Conservation (phyloP, 2,797 vertebrate genomes). For the Enteromius thamalakanensis region DNA sequence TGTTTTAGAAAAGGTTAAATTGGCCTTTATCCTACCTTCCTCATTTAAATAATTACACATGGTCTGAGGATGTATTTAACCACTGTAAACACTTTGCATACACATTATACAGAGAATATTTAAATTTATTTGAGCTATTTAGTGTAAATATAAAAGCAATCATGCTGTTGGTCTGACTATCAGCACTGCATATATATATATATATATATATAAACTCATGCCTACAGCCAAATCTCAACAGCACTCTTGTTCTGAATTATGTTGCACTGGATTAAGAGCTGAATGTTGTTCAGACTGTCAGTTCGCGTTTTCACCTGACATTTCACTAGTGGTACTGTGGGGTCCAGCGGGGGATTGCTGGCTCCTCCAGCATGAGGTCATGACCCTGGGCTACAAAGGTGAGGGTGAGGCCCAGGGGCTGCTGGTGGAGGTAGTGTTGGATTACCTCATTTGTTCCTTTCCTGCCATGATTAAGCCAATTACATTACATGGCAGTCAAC, state of each 20-base stretch:
- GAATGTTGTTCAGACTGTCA: slow-evolving; percentile 4
- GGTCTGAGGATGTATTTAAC: background rate
- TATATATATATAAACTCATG: background rate
- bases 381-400: slow-evolving; percentile 52
- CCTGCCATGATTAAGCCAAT: slow-evolving; percentile 57
- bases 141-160: background rate
- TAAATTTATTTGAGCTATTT: background rate
- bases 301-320: slow-evolving; percentile 40
- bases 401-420: slow-evolving; percentile 48
- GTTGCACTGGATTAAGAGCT: background rate
- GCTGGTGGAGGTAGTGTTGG: slow-evolving; percentile 51
- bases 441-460: slow-evolving; percentile 61
- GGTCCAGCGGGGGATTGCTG: slow-evolving; percentile 2
- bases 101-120: background rate
- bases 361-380: slow-evolving; percentile 54
- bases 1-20: background rate
- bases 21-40: background rate
- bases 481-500: slow-evolving; percentile 51
- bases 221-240: background rate
- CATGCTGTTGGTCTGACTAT: background rate
- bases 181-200: background rate
- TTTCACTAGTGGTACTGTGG: slow-evolving; percentile 26
- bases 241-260: background rate
- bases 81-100: background rate
- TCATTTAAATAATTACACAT: background rate